Evolutionary conservation across 2,113 vertebrate genomes (phyloP), one percentile per base, ranked within the genome.

Genomic region (Desmodus rotundus): DNA sequence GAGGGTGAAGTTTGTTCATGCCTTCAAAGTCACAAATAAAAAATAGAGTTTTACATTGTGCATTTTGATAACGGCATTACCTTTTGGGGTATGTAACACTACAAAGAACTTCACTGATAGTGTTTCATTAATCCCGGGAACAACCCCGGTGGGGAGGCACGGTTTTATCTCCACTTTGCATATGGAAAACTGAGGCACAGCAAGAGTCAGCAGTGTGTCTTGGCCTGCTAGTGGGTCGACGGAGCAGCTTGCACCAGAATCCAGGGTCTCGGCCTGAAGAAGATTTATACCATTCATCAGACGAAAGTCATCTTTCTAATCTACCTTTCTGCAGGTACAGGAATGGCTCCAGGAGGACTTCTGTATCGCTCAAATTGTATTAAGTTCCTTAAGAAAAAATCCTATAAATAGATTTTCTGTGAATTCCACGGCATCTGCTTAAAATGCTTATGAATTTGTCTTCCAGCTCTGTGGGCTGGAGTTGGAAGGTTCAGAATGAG

Each of bases 1-100:
- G 92, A 98, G 97, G 92, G 95, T 80, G 94, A 96, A 97, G 93
- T 97, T 96, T 97, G 95, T 92, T 98, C 96, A 96, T 95, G 74
- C 97, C 95, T 96, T 97, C 97, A 96, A 96, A 97, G 97, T 77
- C 95, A 92, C 65, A 41, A 93, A 94, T 98, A 80, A 98, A 97
- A 98, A 98, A 97, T 78, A 95, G 90, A 96, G 65, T 72, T 56
- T 96, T 91, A 26, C 17, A 45, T n/a, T 97, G 91, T 97, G 93
- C 7, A 70, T 96, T 97, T 97, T 95, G 95, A 96, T 96, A 96
- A 97, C 58, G 81, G 94, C 84, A 97, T 96, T 97, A 96, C 93
- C 91, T 97, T 96, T 95, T 68, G 56, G 94, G 89, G 38, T 95
- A 67, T 93, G 77, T 90, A 96, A 91, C 65, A 50, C 87, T 89